Evolutionary conservation across 2,113 vertebrate genomes (phyloP), one percentile per base, ranked within the genome.

Genomic region (Rhinopomastus cyanomelas): DNA sequence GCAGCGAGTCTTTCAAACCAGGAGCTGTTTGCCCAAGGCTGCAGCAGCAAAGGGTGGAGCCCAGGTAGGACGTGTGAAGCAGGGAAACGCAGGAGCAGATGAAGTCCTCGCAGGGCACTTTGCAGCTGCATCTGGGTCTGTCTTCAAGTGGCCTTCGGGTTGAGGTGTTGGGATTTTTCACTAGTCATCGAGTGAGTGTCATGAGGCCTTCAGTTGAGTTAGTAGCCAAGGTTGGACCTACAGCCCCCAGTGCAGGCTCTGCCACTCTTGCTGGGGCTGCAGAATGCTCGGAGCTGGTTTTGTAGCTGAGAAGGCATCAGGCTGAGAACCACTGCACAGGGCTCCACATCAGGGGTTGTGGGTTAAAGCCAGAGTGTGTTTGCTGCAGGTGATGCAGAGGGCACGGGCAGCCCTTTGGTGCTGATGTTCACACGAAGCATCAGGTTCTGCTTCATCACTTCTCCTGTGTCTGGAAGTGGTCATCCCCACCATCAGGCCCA

Each of bases 391-490:
- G 68, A 34, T 8, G 1, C 25, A 34, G 78, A 65, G 56, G 77
- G n/a, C 81, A 30, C 22, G 39, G 15, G 55, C 65, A 76, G 39
- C 44, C 53, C 60, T 62, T 19, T 23, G 32, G 77, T 91, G 87
- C 90, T 85, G 65, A 27, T 72, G 30, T 89, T 93, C 89, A 89
- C 86, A 92, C 68, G 66, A 11, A 34, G 2, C 44, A 36, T 68
- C 5, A 27, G 88, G 86, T 72, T 87, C 56, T 67, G 62, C 81
- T 94, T 82, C 52, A 16, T 27, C 3, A 42, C 80, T 91, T 56
- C 78, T 90, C 34, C 79, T 39, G 20, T 86, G 87, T 62, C 82
- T 93, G 90, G 84, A 88, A 74, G 75, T 23, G 22, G 57, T 95
- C 49, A 14, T 86, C 90, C 37, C 51, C 83, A 26, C 46, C 26